Base-by-base conservation (phyloP, 1,140 invertebrate genomes). In the Drosophila trapezifrons region DNA sequence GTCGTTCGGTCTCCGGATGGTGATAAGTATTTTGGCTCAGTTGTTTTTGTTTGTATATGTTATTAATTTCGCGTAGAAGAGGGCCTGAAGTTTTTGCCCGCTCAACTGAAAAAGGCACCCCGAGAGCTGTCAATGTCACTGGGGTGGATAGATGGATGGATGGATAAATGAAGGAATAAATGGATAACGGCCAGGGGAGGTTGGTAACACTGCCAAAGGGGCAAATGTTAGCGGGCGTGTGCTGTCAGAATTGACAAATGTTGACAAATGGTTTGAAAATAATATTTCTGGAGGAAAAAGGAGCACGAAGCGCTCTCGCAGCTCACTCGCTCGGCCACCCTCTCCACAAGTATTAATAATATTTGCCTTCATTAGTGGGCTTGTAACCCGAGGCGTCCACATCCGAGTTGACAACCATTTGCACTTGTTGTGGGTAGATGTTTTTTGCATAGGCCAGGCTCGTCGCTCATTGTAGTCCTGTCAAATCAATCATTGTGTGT, bases 401-500 rank as follows among this genome's bases (percentile, higher is more conserved):
- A 69, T 66, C 15, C 58, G 45, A 79, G 62, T 76, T 81, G 62
- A 56, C 63, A 65, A 54, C 55, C 63, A 62, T 75, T 80, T 55
- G 37, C 57, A 72, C 69, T 72, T 72, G 69, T 77, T 60, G 55
- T 54, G 54, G 35, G 22, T 45, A 40, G 42, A 55, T 18, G 40
- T 9, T 25, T 51, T 55, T 69, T 63, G 52, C 77, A 64, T 75
- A 80, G 58, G 51, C 51, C 59, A 55, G 32, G 51, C 72, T 82
- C 56, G 54, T 49, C 37, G 70, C 58, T 69, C 57, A 52, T 69
- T 56, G 56, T 82, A 60, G 80, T 84, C 84, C 80, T 90, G 90
- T 91, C 83, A 91, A 90, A 91, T 91, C 90, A 91, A 91, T 91
- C 90, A 91, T 91, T 85, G 83, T 85, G 73, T 70, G 60, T 18